Conservation (phyloP, 1,140 invertebrate genomes). For the Scaptodrosophila lebanonensis region DNA sequence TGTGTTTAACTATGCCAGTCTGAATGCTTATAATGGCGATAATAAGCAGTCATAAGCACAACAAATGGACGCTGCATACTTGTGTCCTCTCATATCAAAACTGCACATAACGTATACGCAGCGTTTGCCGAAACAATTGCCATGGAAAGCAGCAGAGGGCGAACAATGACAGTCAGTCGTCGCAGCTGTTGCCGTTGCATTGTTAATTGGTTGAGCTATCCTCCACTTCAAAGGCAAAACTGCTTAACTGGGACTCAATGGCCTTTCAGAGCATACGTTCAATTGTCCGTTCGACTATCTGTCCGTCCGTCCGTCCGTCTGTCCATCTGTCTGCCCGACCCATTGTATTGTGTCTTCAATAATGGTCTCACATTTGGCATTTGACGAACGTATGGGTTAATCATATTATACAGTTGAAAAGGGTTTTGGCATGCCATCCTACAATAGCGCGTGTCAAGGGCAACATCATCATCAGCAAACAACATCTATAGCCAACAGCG, state of each 20-base stretch:
- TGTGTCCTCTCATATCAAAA: no score
- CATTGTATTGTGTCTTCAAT: neutral
- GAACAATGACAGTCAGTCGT: constrained; percentile 16
- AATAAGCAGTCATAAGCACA: constrained; percentile 39
- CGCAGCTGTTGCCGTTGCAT: constrained; percentile 31
- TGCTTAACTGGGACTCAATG: constrained; percentile 19
- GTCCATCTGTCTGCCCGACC: no score
- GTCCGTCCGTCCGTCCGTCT: no score
- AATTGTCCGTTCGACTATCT: no score
- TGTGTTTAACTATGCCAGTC: neutral
- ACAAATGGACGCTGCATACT: constrained; percentile 19
- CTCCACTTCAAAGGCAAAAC: no score
- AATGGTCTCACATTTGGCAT: constrained; percentile 13
- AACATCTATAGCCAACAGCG: no score
- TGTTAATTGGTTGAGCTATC: no score
- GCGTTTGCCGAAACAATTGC: neutral
- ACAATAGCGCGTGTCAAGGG: constrained; percentile 7
- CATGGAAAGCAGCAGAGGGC: constrained; percentile 3
- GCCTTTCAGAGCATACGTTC: constrained; percentile 18
- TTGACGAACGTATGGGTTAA: no score
- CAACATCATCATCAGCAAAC: no score
- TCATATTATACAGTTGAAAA: no score
- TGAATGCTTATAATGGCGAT: constrained; percentile 20
- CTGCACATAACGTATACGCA: constrained; percentile 25
- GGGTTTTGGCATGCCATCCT: no score